These are phyloP conservation scores for Minunthozetes semirufus DNA, from an alignment of 2,888 invertebrate species.

Conservation along the genomic window DNA sequence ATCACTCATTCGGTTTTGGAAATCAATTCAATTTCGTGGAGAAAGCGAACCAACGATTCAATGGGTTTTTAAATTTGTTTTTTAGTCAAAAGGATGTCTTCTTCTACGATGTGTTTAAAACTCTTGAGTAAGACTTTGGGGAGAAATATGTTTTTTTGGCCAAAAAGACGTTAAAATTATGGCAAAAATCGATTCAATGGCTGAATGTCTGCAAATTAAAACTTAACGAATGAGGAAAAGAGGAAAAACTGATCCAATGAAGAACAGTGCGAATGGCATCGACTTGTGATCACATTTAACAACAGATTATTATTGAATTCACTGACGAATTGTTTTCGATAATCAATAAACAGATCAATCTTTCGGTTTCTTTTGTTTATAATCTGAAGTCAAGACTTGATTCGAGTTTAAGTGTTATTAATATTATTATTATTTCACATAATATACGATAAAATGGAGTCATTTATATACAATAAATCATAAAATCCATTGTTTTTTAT, in stretches of 20 bases:
- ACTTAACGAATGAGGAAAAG: neutral
- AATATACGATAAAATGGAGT: neutral
- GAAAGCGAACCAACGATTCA: neutral
- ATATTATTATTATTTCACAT: neutral
- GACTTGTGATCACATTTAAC: constrained; percentile 5
- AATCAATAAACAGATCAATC: constrained; percentile 1
- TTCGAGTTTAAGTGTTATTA: neutral
- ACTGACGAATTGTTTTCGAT: neutral
- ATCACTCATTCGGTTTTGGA: neutral
- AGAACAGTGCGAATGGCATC: constrained; percentile 9
- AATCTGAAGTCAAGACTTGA: neutral
- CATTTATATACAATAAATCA: constrained; percentile 2
- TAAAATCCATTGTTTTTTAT: neutral
- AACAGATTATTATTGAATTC: neutral
- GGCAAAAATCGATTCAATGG: neutral
- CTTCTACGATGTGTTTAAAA: neutral
- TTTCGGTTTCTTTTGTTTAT: neutral
- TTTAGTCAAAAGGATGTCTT: neutral
- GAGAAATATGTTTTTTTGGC: neutral
- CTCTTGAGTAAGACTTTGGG: neutral
- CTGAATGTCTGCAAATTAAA: neutral
- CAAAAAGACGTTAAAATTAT: neutral
- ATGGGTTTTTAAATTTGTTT: neutral
- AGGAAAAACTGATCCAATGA: neutral
- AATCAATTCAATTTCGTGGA: neutral